Evolutionary conservation across 2,113 vertebrate genomes (phyloP).

Genomic region (Egretta garzetta): DNA sequence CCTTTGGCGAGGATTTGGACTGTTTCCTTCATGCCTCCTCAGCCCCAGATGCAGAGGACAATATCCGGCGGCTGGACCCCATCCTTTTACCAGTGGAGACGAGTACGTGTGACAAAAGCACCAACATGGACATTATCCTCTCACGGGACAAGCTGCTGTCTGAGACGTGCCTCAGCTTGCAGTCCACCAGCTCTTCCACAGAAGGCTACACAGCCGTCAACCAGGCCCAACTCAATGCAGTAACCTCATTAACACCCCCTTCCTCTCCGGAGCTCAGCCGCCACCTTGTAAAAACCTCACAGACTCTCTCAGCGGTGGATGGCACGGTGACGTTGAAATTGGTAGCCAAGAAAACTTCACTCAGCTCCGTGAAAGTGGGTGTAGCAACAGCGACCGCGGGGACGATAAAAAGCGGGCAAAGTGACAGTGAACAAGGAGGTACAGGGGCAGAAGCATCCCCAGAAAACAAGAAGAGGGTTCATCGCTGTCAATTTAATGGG

Average conservation of each 20-base stretch:
- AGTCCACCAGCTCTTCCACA: conserved; percentile 78
- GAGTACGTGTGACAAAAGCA: conserved; percentile 77
- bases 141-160: conserved; percentile 83
- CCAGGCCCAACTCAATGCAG: conserved; percentile 94
- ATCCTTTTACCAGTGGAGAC: conserved; percentile 82
- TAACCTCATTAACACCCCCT: conserved; percentile 95
- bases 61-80: conserved; percentile 80
- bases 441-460: conserved; percentile 81
- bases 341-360: conserved; percentile 91
- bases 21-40: conserved; percentile 89
- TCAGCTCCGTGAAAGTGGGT: conserved; percentile 86
- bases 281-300: conserved; percentile 92
- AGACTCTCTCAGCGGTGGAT: conserved; percentile 88
- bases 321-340: conserved; percentile 93
- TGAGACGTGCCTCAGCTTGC: conserved; percentile 80
- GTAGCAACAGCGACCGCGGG: conserved; percentile 80
- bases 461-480: conserved; percentile 98
- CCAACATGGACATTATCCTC: conserved; percentile 81
- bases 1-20: conserved; percentile 92
- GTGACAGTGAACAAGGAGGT: conserved; percentile 85
- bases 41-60: conserved; percentile 85
- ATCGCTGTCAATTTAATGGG: conserved; percentile 98
- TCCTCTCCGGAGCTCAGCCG: conserved; percentile 96
- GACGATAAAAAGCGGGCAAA: conserved; percentile 78
- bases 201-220: conserved; percentile 84